Evolutionary conservation across 64 coral and sea anemone genomes (phyloP), one percentile per base, ranked within the genome.

Genomic region (Stylophora pistillata): DNA sequence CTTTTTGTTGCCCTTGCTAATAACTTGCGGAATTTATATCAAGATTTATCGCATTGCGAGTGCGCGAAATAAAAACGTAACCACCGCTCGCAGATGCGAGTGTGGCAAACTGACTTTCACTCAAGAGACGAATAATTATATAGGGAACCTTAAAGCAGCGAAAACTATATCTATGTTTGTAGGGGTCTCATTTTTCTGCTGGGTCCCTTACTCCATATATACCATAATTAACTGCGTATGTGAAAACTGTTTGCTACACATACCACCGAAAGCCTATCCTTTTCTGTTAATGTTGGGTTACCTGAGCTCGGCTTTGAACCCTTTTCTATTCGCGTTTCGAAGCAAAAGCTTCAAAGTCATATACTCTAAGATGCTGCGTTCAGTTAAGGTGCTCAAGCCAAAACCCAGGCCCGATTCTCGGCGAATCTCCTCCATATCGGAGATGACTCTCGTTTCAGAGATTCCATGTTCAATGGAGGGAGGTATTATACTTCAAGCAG

Each of bases 141-240:
- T 86, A 52, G 55, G 71, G 29, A 86, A 91, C 74, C 29, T 91
- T 9, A 53, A 84, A 54, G 90, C 90, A 29, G 82, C 90, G 4
- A 91, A 91, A 37, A 91, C 90, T 13, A 91, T 85, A n/a, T 78
- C 82, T 26, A 77, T 91, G 90, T 86, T 91, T 57, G 37, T 91
- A 4, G 73, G 30, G 2, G 90, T 68, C 26, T 91, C 86, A 4
- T 68, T 91, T 15, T 91, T 85, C 29, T 91, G 90, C 15, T 91
- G 90, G 90, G 56, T 86, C 33, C 90, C 90, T 55, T 91, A 56
- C 15, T 28, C 80, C 10, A 78, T 27, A 6, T 55, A 66, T n/a
- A 81, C 47, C 4, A 71, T 91, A 23, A 57, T 70, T 14, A 23
- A 15, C 71, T 78, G 30, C n/a, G 28, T 91, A 7, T 91, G 72